Evolutionary conservation across 2,888 invertebrate genomes (phyloP).

Genomic region (Drosophila phalerata): DNA sequence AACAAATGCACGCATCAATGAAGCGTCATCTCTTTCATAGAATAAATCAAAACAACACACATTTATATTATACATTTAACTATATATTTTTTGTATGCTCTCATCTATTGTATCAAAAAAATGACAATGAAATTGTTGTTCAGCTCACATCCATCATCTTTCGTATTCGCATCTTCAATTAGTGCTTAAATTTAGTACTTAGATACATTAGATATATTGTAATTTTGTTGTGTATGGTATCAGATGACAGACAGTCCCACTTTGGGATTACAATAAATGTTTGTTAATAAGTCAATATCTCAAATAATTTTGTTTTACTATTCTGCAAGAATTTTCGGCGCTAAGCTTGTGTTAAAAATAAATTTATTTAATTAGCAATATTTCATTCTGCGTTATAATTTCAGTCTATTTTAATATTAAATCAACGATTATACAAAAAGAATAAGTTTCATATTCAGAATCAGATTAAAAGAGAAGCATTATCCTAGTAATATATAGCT

Average conservation of each 20-base stretch:
- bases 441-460: too few relatives aligned
- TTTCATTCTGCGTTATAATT: too few relatives aligned
- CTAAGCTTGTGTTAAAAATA: neutral
- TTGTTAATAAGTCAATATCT: slow-evolving; percentile 36
- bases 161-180: slow-evolving; percentile 28
- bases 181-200: slow-evolving; percentile 52
- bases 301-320: slow-evolving; percentile 4
- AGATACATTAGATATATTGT: slow-evolving; percentile 44
- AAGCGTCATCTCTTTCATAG: slow-evolving; percentile 39
- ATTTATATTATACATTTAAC: slow-evolving; percentile 11
- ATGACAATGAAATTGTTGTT: slow-evolving; percentile 72
- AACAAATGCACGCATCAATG: slow-evolving; percentile 89
- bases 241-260: slow-evolving; percentile 31
- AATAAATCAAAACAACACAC: slow-evolving; percentile 5
- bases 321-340: neutral
- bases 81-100: slow-evolving; percentile 30
- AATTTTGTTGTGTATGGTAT: slow-evolving; percentile 40
- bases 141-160: slow-evolving; percentile 27
- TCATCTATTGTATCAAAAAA: slow-evolving; percentile 24
- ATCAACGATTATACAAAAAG: too few relatives aligned
- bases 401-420: too few relatives aligned
- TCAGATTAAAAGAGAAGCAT: too few relatives aligned
- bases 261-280: slow-evolving; percentile 57
- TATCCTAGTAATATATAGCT: too few relatives aligned
- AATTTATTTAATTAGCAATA: too few relatives aligned